These are phyloP conservation scores for Leptodactylus fuscus DNA, from an alignment of 2,113 vertebrate species.

Conservation along the genomic window DNA sequence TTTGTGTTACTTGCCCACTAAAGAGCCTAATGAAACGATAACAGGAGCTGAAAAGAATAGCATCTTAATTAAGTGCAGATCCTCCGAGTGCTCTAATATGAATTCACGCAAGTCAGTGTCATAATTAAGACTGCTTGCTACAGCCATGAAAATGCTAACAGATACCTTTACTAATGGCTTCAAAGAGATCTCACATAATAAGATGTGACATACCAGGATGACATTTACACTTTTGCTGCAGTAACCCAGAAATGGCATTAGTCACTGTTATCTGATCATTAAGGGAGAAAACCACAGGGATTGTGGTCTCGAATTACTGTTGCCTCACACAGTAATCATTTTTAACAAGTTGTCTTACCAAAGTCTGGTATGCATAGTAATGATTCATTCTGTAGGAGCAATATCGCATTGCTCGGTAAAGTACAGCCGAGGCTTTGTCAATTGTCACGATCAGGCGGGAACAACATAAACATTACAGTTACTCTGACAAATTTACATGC, in stretches of 20 bases:
- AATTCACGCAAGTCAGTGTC: constrained; percentile 35
- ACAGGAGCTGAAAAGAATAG: constrained; percentile 45
- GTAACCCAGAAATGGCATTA: constrained; percentile 59
- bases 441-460: not conserved
- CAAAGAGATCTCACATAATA: constrained; percentile 27
- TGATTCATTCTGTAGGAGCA: constrained; percentile 1
- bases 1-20: constrained; percentile 46
- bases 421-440: not conserved
- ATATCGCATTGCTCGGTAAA: not conserved
- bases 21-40: constrained; percentile 45
- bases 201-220: constrained; percentile 49
- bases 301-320: constrained; percentile 56
- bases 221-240: constrained; percentile 47
- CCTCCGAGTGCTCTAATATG: constrained; percentile 47
- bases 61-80: constrained; percentile 52
- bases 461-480: not conserved
- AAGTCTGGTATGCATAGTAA: constrained; percentile 36
- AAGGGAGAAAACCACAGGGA: constrained; percentile 59
- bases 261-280: constrained; percentile 49
- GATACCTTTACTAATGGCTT: constrained; percentile 42
- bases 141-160: constrained; percentile 29
- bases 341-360: constrained; percentile 58
- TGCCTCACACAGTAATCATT: constrained; percentile 17
- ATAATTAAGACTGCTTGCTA: constrained; percentile 31
- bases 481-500: not conserved